phyloP scores from a whole-genome alignment of 2,113 vertebrate genomes.

The Xiphophorus hellerii region DNA sequence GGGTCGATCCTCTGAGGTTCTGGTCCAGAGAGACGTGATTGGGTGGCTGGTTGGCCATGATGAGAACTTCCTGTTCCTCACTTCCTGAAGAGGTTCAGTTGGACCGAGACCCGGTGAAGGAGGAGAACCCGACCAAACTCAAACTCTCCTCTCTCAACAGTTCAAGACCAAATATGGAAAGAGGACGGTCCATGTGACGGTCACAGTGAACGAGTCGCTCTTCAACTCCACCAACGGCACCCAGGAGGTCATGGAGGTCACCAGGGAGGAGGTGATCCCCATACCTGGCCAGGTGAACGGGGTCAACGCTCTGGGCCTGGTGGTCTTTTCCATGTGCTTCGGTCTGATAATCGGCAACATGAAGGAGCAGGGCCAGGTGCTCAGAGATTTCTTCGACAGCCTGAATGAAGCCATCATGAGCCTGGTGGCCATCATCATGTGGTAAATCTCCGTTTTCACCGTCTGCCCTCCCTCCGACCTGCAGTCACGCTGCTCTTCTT shows the following conservation, averaged over 20 bases:
- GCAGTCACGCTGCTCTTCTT: background rate
- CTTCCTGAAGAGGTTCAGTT: no score
- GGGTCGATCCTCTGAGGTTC: no score
- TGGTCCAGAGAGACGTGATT: no score
- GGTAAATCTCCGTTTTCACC: constrained; percentile 70
- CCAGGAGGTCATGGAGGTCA: constrained; percentile 72
- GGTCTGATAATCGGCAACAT: constrained; percentile 97
- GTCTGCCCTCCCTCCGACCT: background rate
- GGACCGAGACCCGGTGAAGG: no score
- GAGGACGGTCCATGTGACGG: constrained; percentile 76
- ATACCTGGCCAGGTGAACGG: constrained; percentile 91
- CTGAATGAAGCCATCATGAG: constrained; percentile 98
- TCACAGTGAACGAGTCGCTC: constrained; percentile 83
- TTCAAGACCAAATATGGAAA: constrained; percentile 96
- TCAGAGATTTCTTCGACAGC: constrained; percentile 93
- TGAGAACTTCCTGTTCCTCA: no score
- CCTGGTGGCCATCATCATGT: constrained; percentile 95
- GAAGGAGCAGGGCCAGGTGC: constrained; percentile 92
- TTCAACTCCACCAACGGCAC: constrained; percentile 80
- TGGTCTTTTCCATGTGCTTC: constrained; percentile 97
- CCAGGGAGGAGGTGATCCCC: constrained; percentile 88
- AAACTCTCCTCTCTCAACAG: constrained; percentile 70
- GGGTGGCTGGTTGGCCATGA: no score
- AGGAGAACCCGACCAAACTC: no score
- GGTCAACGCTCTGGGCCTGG: constrained; percentile 94